A percentile compares a stretch with the other conserved stretches of the same genome.
These are phyloP conservation scores for Rhopilema esculentum DNA, from an alignment of 30 jellyfish, hydroid and myxozoan genomes.

Conservation along the genomic window DNA sequence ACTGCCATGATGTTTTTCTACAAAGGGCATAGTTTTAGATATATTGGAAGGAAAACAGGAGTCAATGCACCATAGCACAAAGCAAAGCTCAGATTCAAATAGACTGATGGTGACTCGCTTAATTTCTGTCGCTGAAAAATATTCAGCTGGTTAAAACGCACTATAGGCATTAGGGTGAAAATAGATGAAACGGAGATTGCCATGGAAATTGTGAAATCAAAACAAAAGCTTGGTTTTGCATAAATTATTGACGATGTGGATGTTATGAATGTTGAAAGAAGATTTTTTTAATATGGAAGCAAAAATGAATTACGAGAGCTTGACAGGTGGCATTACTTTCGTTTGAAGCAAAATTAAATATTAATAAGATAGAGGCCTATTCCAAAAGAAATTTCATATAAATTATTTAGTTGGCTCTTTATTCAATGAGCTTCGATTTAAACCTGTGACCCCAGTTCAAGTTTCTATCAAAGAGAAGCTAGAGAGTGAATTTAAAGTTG, in stretches of 20 bases:
- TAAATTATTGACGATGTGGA: neutral
- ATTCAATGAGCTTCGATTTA: neutral
- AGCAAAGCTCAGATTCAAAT: neutral
- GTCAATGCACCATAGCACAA: neutral
- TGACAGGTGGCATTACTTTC: neutral
- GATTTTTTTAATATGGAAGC: neutral
- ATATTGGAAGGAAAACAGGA: neutral
- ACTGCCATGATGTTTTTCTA: neutral
- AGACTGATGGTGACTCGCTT: no score
- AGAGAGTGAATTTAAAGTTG: no score
- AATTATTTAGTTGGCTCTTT: neutral
- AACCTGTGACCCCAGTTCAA: no score
- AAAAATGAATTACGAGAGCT: neutral
- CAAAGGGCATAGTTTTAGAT: neutral
- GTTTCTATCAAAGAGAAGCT: no score
- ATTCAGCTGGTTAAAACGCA: no score
- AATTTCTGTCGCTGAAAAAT: no score
- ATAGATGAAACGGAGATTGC: neutral
- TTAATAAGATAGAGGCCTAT: neutral
- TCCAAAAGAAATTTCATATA: neutral
- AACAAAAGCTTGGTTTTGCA: neutral
- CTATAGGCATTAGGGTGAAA: neutral
- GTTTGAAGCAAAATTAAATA: neutral
- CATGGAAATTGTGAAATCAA: neutral
- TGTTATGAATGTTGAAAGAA: neutral